Percentiles rank a stretch among this genome's conserved stretches.
These are phyloP conservation scores for Montipora capitata DNA, from an alignment of 92 coral and sea anemone genomes.

Conservation along the genomic window DNA sequence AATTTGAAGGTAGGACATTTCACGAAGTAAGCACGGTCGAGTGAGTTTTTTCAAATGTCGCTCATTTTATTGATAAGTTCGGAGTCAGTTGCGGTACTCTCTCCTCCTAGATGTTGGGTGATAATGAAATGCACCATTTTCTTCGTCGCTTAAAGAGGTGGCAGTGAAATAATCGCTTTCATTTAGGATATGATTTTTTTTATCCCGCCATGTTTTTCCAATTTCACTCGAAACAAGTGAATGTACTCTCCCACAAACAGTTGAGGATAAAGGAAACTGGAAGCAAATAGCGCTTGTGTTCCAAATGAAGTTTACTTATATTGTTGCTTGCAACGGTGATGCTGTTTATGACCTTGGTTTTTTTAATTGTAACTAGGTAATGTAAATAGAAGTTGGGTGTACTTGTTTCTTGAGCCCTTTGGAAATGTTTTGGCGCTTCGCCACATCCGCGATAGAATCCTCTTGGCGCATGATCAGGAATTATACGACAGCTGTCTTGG, in stretches of 20 bases:
- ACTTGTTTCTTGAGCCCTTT: slow-evolving; percentile 24
- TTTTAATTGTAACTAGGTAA: slow-evolving; percentile 37
- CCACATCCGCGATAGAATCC: slow-evolving; percentile 47
- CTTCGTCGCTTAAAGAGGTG: slow-evolving; percentile 16
- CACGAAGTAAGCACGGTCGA: slow-evolving; percentile 8
- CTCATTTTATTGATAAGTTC: slow-evolving; percentile 27
- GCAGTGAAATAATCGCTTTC: slow-evolving; percentile 25
- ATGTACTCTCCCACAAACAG: neutral
- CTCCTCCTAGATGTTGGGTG: slow-evolving; percentile 11
- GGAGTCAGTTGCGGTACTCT: slow-evolving; percentile 27
- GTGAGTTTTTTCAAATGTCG: neutral
- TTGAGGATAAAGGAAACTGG: neutral
- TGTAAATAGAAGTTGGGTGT: slow-evolving; percentile 52
- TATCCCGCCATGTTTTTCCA: slow-evolving; percentile 57
- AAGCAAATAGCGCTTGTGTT: no score
- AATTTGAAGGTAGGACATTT: slow-evolving; percentile 89
- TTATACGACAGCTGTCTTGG: slow-evolving; percentile 50
- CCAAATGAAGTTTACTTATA: neutral
- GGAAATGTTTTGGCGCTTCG: slow-evolving; percentile 73
- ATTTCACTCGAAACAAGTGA: slow-evolving; percentile 41
- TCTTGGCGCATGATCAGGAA: slow-evolving; percentile 58
- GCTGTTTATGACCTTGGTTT: slow-evolving; percentile 20
- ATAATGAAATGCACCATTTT: slow-evolving; percentile 22
- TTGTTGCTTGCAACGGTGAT: neutral
- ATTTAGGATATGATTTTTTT: slow-evolving; percentile 6